These are phyloP conservation scores for Drosophila koepferae DNA, from an alignment of 2,888 invertebrate species.

Conservation along the genomic window DNA sequence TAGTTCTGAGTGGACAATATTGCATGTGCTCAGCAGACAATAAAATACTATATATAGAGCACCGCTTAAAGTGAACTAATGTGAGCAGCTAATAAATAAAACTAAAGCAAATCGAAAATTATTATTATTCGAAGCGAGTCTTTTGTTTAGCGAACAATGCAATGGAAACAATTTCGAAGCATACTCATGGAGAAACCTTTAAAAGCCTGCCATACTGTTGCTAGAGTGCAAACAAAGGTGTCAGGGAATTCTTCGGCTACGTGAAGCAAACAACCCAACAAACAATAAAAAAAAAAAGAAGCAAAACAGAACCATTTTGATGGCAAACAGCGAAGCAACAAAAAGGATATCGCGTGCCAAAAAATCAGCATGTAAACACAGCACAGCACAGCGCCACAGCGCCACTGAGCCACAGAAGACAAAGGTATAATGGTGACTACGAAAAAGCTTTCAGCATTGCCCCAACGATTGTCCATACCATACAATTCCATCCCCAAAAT, in stretches of 20 bases:
- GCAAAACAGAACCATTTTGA: conserved; percentile 42
- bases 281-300: conserved; percentile 30
- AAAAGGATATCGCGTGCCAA: conserved; percentile 82
- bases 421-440: conserved; percentile 30
- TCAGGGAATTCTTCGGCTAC: conserved; percentile 57
- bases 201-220: conserved; percentile 18
- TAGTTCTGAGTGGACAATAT: no score
- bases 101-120: conserved; percentile 45
- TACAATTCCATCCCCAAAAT: conserved; percentile 36
- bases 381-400: conserved; percentile 14
- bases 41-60: background rate
- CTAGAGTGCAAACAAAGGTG: conserved; percentile 44
- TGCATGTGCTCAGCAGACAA: conserved; percentile 1
- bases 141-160: conserved; percentile 69
- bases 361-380: conserved; percentile 71
- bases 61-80: background rate
- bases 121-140: conserved; percentile 43
- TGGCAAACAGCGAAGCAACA: conserved; percentile 58
- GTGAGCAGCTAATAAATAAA: conserved; percentile 51
- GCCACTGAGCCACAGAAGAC: conserved; percentile 28
- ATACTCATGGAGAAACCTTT: conserved; percentile 8
- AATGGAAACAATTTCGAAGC: conserved; percentile 41
- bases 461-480: conserved; percentile 11
- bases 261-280: conserved; percentile 53
- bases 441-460: conserved; percentile 63